Conservation (phyloP, 2,113 vertebrate species). For the Grus americana region DNA sequence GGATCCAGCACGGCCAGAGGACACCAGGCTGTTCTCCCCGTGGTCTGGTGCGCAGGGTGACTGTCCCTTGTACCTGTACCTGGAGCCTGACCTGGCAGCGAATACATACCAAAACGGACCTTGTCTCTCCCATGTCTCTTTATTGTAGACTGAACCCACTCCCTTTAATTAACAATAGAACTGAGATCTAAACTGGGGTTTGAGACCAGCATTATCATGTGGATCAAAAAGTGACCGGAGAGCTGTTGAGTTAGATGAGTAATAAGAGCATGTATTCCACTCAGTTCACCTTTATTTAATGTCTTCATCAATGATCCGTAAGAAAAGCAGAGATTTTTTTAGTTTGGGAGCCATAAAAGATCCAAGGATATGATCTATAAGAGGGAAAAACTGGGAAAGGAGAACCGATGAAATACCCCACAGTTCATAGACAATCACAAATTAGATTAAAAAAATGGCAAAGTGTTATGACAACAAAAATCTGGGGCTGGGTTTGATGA, state of each 20-base stretch:
- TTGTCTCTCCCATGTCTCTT: neutral
- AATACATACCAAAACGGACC: neutral
- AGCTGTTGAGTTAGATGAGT: neutral
- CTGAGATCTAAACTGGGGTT: neutral
- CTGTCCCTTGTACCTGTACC: neutral
- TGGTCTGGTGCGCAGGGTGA: neutral
- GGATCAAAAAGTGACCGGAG: neutral
- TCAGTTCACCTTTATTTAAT: neutral
- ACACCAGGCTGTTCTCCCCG: neutral
- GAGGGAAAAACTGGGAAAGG: neutral
- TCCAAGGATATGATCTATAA: neutral
- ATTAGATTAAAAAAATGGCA: neutral
- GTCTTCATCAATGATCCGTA: neutral
- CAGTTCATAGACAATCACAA: neutral
- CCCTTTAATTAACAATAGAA: neutral
- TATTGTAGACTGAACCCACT: neutral
- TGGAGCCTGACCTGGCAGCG: neutral
- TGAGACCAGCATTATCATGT: neutral
- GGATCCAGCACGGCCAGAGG: neutral
- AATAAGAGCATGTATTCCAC: neutral
- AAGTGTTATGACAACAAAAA: neutral
- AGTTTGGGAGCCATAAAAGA: neutral
- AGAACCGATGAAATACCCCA: neutral
- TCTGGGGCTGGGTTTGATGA: neutral
- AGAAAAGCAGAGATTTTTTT: neutral